These are phyloP conservation scores for Megaustenia siamemsis DNA, from an alignment of 2,888 invertebrate species.

Conservation along the genomic window DNA sequence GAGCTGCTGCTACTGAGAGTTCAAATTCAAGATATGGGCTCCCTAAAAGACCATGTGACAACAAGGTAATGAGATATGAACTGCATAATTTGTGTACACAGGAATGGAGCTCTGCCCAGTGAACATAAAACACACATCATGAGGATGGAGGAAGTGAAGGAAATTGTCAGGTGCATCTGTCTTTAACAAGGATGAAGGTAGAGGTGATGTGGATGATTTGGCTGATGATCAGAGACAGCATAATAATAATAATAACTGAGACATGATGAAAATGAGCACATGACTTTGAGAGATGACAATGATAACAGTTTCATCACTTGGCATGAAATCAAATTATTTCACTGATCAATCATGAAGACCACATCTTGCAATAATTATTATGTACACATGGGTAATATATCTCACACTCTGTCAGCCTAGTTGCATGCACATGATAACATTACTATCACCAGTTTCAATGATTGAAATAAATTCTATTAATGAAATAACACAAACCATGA, in stretches of 20 bases:
- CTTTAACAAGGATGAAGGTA: slow-evolving; percentile 14
- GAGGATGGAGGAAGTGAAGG: background rate
- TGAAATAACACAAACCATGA: background rate
- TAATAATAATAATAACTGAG: background rate
- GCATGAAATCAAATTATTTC: slow-evolving; percentile 23
- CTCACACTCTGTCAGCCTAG: background rate
- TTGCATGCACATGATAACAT: background rate
- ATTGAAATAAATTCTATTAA: background rate
- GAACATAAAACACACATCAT: background rate
- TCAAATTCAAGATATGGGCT: too few relatives aligned
- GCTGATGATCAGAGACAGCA: background rate
- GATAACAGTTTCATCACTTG: slow-evolving; percentile 5
- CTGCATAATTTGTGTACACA: slow-evolving; percentile 36
- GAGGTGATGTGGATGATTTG: background rate
- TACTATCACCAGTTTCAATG: background rate
- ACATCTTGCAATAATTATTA: slow-evolving; percentile 29
- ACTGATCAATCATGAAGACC: slow-evolving; percentile 11
- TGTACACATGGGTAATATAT: slow-evolving; percentile 24
- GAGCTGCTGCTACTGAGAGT: too few relatives aligned
- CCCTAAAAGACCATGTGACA: background rate
- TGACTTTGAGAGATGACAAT: too few relatives aligned
- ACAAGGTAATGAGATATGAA: slow-evolving; percentile 13
- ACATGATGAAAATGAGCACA: background rate
- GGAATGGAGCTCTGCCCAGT: slow-evolving; percentile 25
- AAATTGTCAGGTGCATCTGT: background rate